Evolutionary conservation across 2,888 invertebrate genomes (phyloP).

Genomic region (Drosophila prostipennis): DNA sequence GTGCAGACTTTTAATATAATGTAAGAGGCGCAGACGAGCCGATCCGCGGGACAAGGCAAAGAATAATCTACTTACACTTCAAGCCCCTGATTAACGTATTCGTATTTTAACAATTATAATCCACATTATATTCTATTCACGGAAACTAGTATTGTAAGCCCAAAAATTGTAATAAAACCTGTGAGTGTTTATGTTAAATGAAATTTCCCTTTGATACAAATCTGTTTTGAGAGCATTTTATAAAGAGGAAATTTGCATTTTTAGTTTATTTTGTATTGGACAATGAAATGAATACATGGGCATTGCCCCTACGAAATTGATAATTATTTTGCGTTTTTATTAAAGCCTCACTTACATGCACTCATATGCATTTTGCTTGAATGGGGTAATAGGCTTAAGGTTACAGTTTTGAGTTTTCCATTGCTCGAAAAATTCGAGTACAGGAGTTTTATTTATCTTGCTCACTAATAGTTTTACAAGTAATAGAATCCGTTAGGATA

Average conservation of each 20-base stretch:
- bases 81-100: slow-evolving; percentile 3
- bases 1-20: slow-evolving; percentile 15
- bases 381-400: too few species aligned
- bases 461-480: too few species aligned
- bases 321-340: neutral
- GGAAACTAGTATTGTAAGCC: slow-evolving; percentile 44
- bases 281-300: neutral
- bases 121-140: slow-evolving; percentile 38
- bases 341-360: too few species aligned
- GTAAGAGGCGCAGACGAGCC: slow-evolving; percentile 18
- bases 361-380: too few species aligned
- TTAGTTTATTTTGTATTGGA: neutral
- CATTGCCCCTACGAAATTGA: neutral
- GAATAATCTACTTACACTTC: slow-evolving; percentile 4
- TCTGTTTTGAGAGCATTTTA: slow-evolving; percentile 5
- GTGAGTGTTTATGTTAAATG: slow-evolving; percentile 14
- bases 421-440: too few species aligned
- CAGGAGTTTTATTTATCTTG: too few species aligned
- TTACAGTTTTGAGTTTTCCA: too few species aligned
- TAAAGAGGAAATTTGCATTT: neutral
- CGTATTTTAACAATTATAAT: slow-evolving; percentile 44
- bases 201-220: neutral
- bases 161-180: slow-evolving; percentile 41
- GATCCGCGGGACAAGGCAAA: slow-evolving; percentile 13
- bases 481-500: too few species aligned